Evolutionary conservation across 2,797 vertebrate genomes (phyloP), one percentile per base, ranked within the genome.

Genomic region (Bradypodion ventrale): DNA sequence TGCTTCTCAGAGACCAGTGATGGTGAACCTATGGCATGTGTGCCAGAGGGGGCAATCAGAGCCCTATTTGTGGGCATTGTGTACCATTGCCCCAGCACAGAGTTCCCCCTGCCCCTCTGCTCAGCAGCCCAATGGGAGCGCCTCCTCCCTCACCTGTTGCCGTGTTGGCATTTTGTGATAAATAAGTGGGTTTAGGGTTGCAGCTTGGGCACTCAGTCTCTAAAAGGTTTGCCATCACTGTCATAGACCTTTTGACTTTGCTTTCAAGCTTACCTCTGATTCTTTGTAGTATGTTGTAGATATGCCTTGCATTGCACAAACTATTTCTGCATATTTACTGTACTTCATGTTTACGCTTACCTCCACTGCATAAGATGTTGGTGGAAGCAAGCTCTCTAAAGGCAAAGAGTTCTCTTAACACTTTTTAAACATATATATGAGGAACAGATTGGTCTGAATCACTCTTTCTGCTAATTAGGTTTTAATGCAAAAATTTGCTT

Each of bases 401-500:
- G 92, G 40, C 82, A 49, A 75, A 84, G 19, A 29, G 8, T 89
- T 83, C 85, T 37, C 63, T 90, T 81, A 87, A 70, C 79, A 86
- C 65, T 90, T 16, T 29, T 5, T 66, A 9, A 7, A 73, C 40
- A 87, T 75, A 70, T 90, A 49, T 89, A 46, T 92, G 65, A 92
- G 93, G 86, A 91, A 83, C 86, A 94, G 91, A 84, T 87, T 87
- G 89, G 90, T 91, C 78, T 80, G 80, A 92, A 90, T 88, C 84
- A 83, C 82, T 83, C 89, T 91, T 85, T 89, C 90, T 93, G 85
- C 84, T 90, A 85, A 90, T 88, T 92, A 85, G 90, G 94, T 94
- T 96, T 97, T 97, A 98, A 98, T 97, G 91, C 95, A 92, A 94
- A 93, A 96, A 91, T 98, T 95, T 98, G 94, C 95, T 98, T 95